These are phyloP conservation scores for Callithrix jacchus DNA, from an alignment of 2,113 vertebrate species.

Conservation along the genomic window DNA sequence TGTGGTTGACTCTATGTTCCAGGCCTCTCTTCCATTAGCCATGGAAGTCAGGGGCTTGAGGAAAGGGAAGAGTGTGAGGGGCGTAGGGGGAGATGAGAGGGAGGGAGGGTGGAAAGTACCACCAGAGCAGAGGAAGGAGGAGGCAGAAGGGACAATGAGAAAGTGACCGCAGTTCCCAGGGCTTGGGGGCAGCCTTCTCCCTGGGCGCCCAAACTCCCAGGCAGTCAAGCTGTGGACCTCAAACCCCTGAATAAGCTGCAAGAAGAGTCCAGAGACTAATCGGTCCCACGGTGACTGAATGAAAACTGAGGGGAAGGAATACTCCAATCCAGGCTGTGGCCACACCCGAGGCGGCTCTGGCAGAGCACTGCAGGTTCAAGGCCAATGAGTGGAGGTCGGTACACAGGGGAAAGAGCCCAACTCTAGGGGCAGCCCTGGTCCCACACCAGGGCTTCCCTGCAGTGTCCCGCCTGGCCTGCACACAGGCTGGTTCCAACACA, in stretches of 20 bases:
- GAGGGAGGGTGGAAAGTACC: neutral
- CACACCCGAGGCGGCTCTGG: neutral
- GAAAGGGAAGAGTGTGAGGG: neutral
- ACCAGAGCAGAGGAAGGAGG: too few species aligned
- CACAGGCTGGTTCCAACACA: neutral
- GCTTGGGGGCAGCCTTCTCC: neutral
- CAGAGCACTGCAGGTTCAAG: neutral
- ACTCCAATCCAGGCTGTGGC: neutral
- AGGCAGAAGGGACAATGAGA: neutral
- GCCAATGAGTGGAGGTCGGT: neutral
- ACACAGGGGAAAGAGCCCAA: neutral
- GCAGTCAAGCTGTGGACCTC: neutral
- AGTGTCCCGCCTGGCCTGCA: neutral
- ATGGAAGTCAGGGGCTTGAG: constrained; percentile 42
- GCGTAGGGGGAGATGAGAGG: neutral
- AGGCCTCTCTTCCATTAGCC: neutral
- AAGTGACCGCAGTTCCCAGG: neutral
- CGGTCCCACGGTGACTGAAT: neutral
- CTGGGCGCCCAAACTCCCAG: too few species aligned
- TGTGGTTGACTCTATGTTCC: too few species aligned
- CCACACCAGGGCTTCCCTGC: neutral
- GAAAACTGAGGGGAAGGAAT: neutral
- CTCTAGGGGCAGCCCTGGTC: neutral
- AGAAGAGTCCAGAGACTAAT: neutral
- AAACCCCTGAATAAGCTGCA: neutral